These are phyloP conservation scores for Platerodrilus igneus DNA, from an alignment of 2,888 invertebrate genomes.

Conservation along the genomic window DNA sequence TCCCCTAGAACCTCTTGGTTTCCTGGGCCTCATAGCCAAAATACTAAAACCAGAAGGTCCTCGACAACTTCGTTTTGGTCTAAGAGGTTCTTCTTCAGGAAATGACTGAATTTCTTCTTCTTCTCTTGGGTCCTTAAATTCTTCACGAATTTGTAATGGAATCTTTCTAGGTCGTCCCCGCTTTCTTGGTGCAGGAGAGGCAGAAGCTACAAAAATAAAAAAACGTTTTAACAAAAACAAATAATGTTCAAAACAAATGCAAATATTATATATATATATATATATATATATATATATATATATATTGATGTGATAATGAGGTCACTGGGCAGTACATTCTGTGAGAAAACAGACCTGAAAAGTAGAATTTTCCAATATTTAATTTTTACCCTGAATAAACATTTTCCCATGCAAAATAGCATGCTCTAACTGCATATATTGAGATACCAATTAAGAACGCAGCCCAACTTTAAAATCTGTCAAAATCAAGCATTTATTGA, in stretches of 20 bases:
- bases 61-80: slow-evolving; percentile 47
- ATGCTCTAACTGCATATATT: no score
- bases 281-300: background rate
- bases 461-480: no score
- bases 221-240: slow-evolving; percentile 31
- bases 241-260: no score
- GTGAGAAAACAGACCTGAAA: no score
- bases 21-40: slow-evolving; percentile 45
- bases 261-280: slow-evolving; percentile 27
- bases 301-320: no score
- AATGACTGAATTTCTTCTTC: slow-evolving; percentile 19
- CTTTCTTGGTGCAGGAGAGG: slow-evolving; percentile 41
- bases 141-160: slow-evolving; percentile 46
- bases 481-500: no score
- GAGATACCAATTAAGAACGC: no score
- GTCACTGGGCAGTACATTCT: no score
- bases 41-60: slow-evolving; percentile 44
- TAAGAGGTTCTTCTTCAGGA: slow-evolving; percentile 30
- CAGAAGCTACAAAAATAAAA: slow-evolving; percentile 19
- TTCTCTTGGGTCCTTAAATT: slow-evolving; percentile 36
- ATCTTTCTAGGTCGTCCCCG: slow-evolving; percentile 52
- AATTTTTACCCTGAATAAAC: no score
- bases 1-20: slow-evolving; percentile 40
- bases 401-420: no score
- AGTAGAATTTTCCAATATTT: no score